Base-by-base conservation (phyloP, 2,113 vertebrate genomes). In the Mesembrinibis cayennensis region DNA sequence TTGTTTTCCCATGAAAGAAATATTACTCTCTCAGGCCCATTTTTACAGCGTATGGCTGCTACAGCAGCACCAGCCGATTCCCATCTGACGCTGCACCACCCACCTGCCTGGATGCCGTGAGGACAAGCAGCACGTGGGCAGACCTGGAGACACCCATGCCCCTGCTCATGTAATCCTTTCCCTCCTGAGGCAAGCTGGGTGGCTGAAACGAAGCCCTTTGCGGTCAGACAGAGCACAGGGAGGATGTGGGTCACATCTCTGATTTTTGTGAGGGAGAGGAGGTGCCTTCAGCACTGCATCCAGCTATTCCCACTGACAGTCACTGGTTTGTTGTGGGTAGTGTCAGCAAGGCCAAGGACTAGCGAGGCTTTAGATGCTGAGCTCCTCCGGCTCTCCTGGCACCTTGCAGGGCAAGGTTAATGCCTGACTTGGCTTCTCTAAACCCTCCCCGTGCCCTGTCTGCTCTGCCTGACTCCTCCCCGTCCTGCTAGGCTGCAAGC, bases 391-490 rank as follows among this genome's bases (percentile, higher is more conserved):
- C 70, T 73, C 82, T 82, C 76, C 50, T 44, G 59, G 63, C 78
- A 72, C 53, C n/a, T 83, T 25, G 53, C 90, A 70, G 83, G 81
- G 84, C 81, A 76, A 80, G 74, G 74, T 91, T 87, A 96, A 90
- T 90, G 53, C 87, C 81, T 90, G 90, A 50, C 78, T 89, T 88
- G 55, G 70, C 66, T 95, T 84, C 85, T 85, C 53, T 79, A 82
- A 94, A 26, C 93, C 72, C 73, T 94, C 10, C 29, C 27, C 2
- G 5, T 83, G 89, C 83, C 80, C 40, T 81, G 23, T 34, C 50
- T 84, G 85, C 55, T 53, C 87, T 69, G 58, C 79, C 71, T 65
- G 30, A 40, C 72, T 70, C 83, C 47, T 78, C 71, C 65, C 58
- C 29, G 32, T 21, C 61, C 88, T 62, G 81, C 62, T 30, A 26